Conservation (phyloP, 2,888 invertebrate genomes). For the Agrotis ipsilon region DNA sequence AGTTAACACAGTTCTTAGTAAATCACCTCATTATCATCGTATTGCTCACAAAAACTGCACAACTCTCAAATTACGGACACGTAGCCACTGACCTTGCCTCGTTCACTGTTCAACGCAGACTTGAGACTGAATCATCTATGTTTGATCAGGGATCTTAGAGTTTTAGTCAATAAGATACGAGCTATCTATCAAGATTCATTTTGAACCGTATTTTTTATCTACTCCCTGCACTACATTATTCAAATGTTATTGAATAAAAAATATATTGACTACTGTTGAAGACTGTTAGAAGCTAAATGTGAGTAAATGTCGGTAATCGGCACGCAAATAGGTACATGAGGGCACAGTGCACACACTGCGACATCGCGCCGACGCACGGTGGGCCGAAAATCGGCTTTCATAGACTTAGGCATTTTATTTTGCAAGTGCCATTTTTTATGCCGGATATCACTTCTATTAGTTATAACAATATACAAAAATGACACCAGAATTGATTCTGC, state of each 20-base stretch:
- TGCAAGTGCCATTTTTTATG: too few species aligned
- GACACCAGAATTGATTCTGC: too few species aligned
- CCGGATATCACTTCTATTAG: too few species aligned
- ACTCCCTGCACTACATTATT: conserved; percentile 3
- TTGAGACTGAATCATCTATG: conserved; percentile 77
- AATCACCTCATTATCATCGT: conserved; percentile 76
- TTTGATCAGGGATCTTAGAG: conserved; percentile 72
- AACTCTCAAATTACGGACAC: conserved; percentile 65
- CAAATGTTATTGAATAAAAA: conserved; percentile 21
- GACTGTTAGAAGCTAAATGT: conserved; percentile 55
- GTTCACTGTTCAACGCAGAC: conserved; percentile 63
- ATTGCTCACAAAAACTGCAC: conserved; percentile 64
- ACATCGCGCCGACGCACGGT: conserved; percentile 15
- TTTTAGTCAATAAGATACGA: conserved; percentile 52
- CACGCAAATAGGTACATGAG: conserved; percentile 54
- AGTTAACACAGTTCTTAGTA: conserved; percentile 76
- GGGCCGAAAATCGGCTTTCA: too few species aligned
- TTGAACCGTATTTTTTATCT: conserved; percentile 6
- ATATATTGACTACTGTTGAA: conserved; percentile 47
- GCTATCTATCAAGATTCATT: conserved; percentile 45
- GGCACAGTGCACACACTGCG: conserved; percentile 51
- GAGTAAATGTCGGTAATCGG: conserved; percentile 45
- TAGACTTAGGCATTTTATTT: too few species aligned
- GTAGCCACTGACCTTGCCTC: conserved; percentile 78
- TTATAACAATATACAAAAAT: too few species aligned